Evolutionary conservation across 2,113 vertebrate genomes (phyloP).

Genomic region (Dunckerocampus dactyliophorus): DNA sequence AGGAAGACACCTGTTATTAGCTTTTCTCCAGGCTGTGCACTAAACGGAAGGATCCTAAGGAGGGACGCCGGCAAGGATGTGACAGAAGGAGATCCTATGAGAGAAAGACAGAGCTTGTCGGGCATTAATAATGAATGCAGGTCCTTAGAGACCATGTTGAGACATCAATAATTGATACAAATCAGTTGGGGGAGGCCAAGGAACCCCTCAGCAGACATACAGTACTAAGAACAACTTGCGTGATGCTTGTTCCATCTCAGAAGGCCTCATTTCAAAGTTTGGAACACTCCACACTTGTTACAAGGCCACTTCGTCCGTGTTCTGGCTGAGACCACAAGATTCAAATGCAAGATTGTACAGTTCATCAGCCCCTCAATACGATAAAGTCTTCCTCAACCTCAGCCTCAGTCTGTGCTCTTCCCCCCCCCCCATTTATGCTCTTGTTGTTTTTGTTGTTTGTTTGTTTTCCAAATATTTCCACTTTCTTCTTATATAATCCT

Average conservation of each 20-base stretch:
- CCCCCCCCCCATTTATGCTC: no score
- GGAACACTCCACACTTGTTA: neutral
- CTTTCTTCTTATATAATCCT: no score
- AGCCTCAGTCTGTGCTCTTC: no score
- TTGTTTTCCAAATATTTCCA: no score
- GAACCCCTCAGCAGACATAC: conserved; percentile 10
- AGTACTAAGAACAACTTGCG: conserved; percentile 28
- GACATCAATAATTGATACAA: conserved; percentile 61
- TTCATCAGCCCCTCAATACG: no score
- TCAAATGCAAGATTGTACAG: no score
- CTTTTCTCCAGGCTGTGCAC: conserved; percentile 56
- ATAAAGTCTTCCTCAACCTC: no score
- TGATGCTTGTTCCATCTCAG: conserved; percentile 10
- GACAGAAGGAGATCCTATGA: conserved; percentile 57
- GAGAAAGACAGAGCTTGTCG: conserved; percentile 37
- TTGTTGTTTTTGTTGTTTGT: no score
- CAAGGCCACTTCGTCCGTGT: neutral
- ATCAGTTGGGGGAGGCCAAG: conserved; percentile 53
- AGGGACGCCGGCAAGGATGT: conserved; percentile 18
- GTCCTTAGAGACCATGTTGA: conserved; percentile 57
- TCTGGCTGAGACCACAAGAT: neutral
- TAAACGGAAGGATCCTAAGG: conserved; percentile 18
- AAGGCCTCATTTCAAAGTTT: conserved; percentile 2
- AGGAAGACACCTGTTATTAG: conserved; percentile 65
- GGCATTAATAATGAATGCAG: conserved; percentile 63